Evolutionary conservation across 1,140 invertebrate species (phyloP), one percentile per base, ranked within the genome.

Genomic region (Tigriopus japonicus): DNA sequence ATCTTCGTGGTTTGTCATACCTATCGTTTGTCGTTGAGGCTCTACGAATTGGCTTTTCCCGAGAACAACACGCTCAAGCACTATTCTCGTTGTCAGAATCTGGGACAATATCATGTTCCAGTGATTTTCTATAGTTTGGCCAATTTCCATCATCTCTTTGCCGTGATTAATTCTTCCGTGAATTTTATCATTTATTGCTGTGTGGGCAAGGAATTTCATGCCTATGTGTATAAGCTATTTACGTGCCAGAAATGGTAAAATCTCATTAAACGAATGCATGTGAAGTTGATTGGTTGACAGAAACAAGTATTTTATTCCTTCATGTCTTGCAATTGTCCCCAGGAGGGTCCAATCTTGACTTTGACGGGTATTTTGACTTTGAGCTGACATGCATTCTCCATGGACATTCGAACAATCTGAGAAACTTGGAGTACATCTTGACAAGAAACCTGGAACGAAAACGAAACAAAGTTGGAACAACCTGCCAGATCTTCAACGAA

Each of bases 341-440:
- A 95, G 53, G 81, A 80, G 28, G 73, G 69, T 10, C 92, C 92
- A 60, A 74, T 72, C 74, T 84, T 87, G 0, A 96, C 68, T 76
- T 90, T 91, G 0, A 95, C 87, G 10, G 86, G 86, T 19, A 95
- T 74, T 49, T 81, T 80, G 0, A 95, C 83, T 51, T 74, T 77
- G 12, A 92, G 71, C 62, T 74, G 73, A 1, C 81, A 77, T n/a
- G 80, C 80, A 59, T 77, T 75, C 69, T 93, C 87, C 90, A 95
- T 94, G 14, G 77, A 77, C 21, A 77, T 69, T 67, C 82, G 83
- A 15, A 96, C 71, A 42, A 86, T 76, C 60, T 68, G 69, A 0
- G 78, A 78, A 15, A 86, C 80, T 63, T 74, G 67, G 9, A 74
- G 67, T 17, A 86, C 69, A 69, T 83, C 76, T 13, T 73, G 68